Conservation (phyloP, 2,888 invertebrate genomes). For the Gnatocerus cornutus region DNA sequence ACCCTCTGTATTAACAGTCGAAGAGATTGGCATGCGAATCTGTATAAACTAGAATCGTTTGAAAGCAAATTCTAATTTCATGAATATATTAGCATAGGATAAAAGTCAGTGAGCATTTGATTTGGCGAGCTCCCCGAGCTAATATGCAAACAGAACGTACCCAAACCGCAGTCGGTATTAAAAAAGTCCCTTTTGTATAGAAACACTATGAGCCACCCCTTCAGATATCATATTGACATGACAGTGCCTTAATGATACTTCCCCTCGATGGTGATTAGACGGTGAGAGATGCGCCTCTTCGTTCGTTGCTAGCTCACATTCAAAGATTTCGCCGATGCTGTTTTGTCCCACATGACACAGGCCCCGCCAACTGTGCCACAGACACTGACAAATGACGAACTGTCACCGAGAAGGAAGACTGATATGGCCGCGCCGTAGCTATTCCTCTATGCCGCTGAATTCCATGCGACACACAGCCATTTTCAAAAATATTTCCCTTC, state of each 20-base stretch:
- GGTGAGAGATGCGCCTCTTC: conserved; percentile 58
- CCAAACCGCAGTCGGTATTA: conserved; percentile 69
- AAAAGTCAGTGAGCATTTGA: conserved; percentile 68
- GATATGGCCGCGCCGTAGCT: conserved; percentile 71
- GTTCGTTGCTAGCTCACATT: conserved; percentile 60
- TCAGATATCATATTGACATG: conserved; percentile 72
- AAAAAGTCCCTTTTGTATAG: conserved; percentile 70
- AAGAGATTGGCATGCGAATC: conserved; percentile 38
- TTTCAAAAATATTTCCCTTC: conserved; percentile 69
- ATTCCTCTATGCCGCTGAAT: conserved; percentile 69
- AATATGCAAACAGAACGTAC: conserved; percentile 69
- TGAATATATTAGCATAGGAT: conserved; percentile 70
- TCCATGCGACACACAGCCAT: conserved; percentile 68
- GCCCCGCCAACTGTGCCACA: conserved; percentile 71
- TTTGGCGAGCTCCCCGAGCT: conserved; percentile 67
- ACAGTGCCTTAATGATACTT: conserved; percentile 72
- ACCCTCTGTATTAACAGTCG: conserved; percentile 29
- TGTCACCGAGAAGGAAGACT: conserved; percentile 74
- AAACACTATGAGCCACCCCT: conserved; percentile 68
- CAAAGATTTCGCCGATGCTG: conserved; percentile 69
- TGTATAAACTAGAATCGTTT: conserved; percentile 50
- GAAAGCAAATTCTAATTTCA: conserved; percentile 68
- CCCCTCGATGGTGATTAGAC: conserved; percentile 67
- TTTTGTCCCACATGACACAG: conserved; percentile 73
- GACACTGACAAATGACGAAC: conserved; percentile 74